A percentile compares a stretch with the other conserved stretches of the same genome.
phyloP scores from a whole-genome alignment of 2,888 invertebrate genomes.

The Eudemis profundana region DNA sequence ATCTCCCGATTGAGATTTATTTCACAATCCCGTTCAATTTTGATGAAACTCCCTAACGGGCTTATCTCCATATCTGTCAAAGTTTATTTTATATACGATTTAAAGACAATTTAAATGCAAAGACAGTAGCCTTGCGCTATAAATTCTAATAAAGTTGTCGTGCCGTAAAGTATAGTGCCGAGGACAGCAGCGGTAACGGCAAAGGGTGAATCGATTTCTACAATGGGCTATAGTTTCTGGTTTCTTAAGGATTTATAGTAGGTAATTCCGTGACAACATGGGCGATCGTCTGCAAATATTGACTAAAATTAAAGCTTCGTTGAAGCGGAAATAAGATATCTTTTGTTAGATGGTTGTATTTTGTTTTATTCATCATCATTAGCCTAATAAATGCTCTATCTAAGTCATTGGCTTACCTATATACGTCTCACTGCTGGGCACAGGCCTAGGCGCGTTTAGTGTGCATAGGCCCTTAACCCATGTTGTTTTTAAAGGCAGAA shows the following conservation, averaged over 20 bases:
- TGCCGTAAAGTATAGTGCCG: slow-evolving; percentile 49
- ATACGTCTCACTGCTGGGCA: too few relatives aligned
- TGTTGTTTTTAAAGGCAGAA: too few relatives aligned
- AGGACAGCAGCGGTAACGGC: slow-evolving; percentile 40
- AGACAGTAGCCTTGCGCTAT: slow-evolving; percentile 60
- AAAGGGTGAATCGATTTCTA: slow-evolving; percentile 25
- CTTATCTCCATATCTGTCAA: slow-evolving; percentile 50
- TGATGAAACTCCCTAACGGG: slow-evolving; percentile 34
- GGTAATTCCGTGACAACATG: too few relatives aligned
- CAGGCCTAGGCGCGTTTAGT: too few relatives aligned
- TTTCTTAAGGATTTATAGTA: background rate
- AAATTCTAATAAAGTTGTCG: slow-evolving; percentile 68
- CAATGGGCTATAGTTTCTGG: slow-evolving; percentile 14
- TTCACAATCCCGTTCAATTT: slow-evolving; percentile 10
- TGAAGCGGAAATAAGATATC: too few relatives aligned
- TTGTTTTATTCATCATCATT: too few relatives aligned
- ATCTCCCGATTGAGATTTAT: slow-evolving; percentile 11
- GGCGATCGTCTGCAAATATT: too few relatives aligned
- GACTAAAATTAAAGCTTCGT: too few relatives aligned
- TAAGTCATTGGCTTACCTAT: too few relatives aligned
- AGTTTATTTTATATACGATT: slow-evolving; percentile 52
- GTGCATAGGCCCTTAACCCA: too few relatives aligned
- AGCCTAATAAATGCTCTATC: too few relatives aligned
- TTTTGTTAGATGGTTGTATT: too few relatives aligned
- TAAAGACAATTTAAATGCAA: slow-evolving; percentile 74